Conservation (phyloP, 2,888 invertebrate genomes). For the Hydrotaea diabolus region DNA sequence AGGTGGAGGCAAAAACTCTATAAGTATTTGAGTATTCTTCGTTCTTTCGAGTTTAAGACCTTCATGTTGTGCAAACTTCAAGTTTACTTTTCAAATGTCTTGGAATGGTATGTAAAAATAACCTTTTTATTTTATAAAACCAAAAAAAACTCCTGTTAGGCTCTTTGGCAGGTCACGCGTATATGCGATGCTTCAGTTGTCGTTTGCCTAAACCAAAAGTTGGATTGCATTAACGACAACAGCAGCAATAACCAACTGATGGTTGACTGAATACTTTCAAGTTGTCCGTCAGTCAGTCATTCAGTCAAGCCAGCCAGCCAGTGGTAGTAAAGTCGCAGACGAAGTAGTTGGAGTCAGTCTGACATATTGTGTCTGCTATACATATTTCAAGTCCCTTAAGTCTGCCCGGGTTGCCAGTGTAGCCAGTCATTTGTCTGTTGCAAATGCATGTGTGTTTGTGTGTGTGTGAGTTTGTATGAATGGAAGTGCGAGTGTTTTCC, state of each 20-base stretch:
- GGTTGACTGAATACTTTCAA: constrained; percentile 40
- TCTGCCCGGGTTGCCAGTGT: not conserved
- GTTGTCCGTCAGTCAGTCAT: constrained; percentile 14
- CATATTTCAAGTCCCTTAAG: constrained; percentile 23
- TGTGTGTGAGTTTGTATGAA: no score
- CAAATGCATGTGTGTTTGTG: not conserved
- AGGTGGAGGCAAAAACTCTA: no score
- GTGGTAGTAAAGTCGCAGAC: not conserved
- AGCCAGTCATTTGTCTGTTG: no score
- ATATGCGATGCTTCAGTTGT: not conserved
- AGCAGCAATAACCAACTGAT: constrained; percentile 10
- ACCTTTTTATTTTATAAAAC: no score
- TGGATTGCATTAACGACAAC: constrained; percentile 4
- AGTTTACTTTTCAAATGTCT: no score
- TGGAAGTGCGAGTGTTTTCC: not conserved
- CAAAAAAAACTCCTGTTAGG: no score
- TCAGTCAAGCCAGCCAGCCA: constrained; percentile 14
- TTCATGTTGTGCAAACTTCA: no score
- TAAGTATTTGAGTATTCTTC: no score
- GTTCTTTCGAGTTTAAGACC: no score
- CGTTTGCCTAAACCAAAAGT: constrained; percentile 36
- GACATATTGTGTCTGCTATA: constrained; percentile 21
- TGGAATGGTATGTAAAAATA: no score
- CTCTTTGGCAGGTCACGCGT: not conserved
- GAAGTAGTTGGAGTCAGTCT: not conserved